Base-by-base conservation (phyloP, 1,140 invertebrate genomes). In the Scaptodrosophila lebanonensis region DNA sequence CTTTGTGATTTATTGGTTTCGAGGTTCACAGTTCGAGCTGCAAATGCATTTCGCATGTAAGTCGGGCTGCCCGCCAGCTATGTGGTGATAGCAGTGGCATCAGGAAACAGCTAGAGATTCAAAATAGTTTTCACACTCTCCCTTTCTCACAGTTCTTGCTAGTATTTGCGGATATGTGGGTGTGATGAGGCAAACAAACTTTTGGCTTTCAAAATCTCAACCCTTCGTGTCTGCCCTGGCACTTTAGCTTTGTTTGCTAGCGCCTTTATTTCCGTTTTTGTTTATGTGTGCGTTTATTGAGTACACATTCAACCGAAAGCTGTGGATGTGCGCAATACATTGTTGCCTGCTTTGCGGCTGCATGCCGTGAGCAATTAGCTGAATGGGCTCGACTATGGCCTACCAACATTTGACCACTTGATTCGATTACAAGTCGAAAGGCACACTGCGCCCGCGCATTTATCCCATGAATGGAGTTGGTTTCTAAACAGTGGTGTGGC, bases 1-100 rank as follows among this genome's bases (percentile, higher is more conserved):
- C 73, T 67, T 63, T 79, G 82, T 84, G 82, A 84, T 84, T 84
- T 84, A 84, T 84, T 62, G 79, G 73, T 75, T 79, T 82, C 57
- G 69, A 66, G 75, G 75, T 82, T 82, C 75, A 79, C 65, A 82
- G 75, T 79, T 75, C 66, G 79, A 82, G 73, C 63, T 79, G 76
- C 73, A 84, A 84, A 84, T 84, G 73, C 79, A 79, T 84, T 83
- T 84, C 83, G 71, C 63, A 69, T 83, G 77, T 83, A 47, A 43
- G 43, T 48, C 33, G 32, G 42, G 44, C 43, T 15, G 43, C 58
- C 56, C 57, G 56, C 45, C 57, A 54, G 13, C 40, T 13, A 7
- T 42, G 29, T 22, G 13, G 47, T 43, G 27, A 29, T 35, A 50
- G 61, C 30, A 33, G 20, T 60, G 38, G 40, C 48, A 48, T 27